Percentiles rank a stretch among this genome's conserved stretches.
phyloP scores from a whole-genome alignment of 2,797 vertebrate genomes.

The Pyrocephalus nanus region DNA sequence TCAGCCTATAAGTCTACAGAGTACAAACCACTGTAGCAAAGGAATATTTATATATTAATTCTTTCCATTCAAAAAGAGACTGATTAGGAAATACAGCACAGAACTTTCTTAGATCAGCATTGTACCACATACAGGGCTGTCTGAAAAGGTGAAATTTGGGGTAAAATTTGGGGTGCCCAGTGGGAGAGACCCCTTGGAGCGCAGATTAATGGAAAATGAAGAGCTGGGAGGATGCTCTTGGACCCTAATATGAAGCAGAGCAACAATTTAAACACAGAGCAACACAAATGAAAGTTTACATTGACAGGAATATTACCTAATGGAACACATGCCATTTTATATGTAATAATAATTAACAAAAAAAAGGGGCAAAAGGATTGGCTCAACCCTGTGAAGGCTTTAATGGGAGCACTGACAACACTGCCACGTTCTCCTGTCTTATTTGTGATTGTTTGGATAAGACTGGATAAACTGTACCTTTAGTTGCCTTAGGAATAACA shows the following conservation, averaged over 20 bases:
- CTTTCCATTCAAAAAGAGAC: constrained; percentile 13
- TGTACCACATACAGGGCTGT: background rate
- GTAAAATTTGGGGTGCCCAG: background rate
- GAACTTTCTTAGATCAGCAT: background rate
- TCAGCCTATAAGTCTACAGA: background rate
- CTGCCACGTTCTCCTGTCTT: background rate
- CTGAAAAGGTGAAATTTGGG: background rate
- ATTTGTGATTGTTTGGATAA: background rate
- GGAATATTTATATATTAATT: background rate
- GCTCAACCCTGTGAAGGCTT: background rate
- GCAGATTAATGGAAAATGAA: background rate
- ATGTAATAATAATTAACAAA: background rate
- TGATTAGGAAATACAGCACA: background rate
- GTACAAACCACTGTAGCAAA: background rate
- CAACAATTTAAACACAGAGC: constrained; percentile 6
- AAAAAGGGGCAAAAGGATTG: background rate
- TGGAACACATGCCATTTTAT: background rate
- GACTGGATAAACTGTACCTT: background rate
- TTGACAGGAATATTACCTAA: constrained; percentile 25
- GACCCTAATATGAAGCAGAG: background rate
- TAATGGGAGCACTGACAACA: background rate
- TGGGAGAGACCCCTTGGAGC: background rate
- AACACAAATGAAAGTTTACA: constrained; percentile 22
- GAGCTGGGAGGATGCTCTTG: background rate
- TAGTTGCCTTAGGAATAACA: background rate